These are phyloP conservation scores for Linyphia triangularis DNA, from an alignment of 2,888 invertebrate genomes.

Conservation along the genomic window DNA sequence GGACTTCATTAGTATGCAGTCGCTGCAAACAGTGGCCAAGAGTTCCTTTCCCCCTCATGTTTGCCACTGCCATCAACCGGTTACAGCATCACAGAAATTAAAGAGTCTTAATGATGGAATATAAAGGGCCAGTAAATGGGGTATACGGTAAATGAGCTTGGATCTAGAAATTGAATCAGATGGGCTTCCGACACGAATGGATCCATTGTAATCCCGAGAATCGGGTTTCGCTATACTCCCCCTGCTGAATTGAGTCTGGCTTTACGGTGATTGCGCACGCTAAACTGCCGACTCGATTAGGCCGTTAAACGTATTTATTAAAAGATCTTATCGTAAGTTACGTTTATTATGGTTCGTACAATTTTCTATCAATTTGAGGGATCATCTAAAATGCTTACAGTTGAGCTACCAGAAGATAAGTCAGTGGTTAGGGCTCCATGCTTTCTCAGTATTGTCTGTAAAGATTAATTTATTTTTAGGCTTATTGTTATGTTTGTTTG, in stretches of 20 bases:
- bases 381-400: not conserved
- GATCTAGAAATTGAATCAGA: not conserved
- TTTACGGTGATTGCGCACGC: not conserved
- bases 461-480: too few relatives aligned
- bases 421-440: too few relatives aligned
- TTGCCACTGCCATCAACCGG: constrained; percentile 16
- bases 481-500: too few relatives aligned
- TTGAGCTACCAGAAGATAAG: too few relatives aligned
- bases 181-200: not conserved
- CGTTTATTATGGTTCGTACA: not conserved
- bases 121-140: not conserved
- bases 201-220: not conserved
- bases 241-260: not conserved
- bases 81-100: constrained; percentile 26
- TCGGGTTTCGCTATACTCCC: not conserved
- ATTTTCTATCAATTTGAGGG: not conserved
- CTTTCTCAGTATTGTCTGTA: too few relatives aligned
- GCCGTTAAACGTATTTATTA: not conserved
- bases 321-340: not conserved
- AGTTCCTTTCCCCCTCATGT: constrained; percentile 5
- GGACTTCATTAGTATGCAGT: constrained; percentile 65
- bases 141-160: not conserved
- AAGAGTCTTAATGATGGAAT: constrained; percentile 3
- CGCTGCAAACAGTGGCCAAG: constrained; percentile 10
- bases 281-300: not conserved